Conservation (phyloP, 2,113 vertebrate genomes). For the Lasiurus cinereus region DNA sequence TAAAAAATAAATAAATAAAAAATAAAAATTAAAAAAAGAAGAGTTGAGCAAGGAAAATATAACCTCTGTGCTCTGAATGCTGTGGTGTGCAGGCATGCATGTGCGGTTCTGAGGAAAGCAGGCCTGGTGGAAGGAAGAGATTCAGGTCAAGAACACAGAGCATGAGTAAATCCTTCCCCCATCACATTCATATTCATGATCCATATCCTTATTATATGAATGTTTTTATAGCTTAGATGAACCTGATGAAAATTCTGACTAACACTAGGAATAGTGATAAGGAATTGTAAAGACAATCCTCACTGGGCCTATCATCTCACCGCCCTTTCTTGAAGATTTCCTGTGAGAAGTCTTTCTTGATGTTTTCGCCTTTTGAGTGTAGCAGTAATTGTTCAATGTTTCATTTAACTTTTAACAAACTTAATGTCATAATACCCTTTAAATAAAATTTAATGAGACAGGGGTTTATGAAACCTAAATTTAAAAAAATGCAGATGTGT, state of each 20-base stretch:
- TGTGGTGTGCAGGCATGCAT: fast-evolving
- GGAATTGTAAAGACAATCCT: background rate
- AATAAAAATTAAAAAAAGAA: no score
- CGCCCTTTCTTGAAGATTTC: conserved; percentile 42
- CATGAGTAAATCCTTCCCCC: background rate
- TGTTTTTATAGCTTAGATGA: conserved; percentile 45
- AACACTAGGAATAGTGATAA: background rate
- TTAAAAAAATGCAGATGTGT: background rate
- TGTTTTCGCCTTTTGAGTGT: background rate
- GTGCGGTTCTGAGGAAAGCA: background rate
- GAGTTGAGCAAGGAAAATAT: background rate
- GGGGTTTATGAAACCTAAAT: background rate
- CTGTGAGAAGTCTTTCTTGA: background rate
- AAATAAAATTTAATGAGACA: conserved; percentile 58
- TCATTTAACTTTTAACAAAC: conserved; percentile 45
- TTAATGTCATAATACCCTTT: conserved; percentile 47
- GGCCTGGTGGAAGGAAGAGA: background rate
- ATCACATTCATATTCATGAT: conserved; percentile 4
- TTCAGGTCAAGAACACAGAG: background rate
- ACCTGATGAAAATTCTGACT: conserved; percentile 15
- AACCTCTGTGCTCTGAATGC: background rate
- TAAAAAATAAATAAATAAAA: no score
- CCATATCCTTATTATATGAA: background rate
- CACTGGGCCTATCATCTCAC: background rate
- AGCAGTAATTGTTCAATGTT: background rate